A percentile compares a stretch with the other conserved stretches of the same genome.
phyloP scores from a whole-genome alignment of 2,113 vertebrate species.

The Myocastor coypus region DNA sequence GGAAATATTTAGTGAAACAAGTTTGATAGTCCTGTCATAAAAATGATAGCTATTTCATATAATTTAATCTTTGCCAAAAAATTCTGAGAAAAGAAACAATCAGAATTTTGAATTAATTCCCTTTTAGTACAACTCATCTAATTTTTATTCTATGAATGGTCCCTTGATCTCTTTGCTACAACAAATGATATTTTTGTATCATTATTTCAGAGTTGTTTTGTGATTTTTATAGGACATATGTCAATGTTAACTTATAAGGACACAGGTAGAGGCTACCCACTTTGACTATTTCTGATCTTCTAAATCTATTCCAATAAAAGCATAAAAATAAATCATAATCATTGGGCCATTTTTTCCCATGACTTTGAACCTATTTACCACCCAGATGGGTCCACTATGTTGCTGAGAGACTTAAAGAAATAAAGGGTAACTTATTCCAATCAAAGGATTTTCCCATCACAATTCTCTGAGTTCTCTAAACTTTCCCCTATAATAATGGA shows the following conservation, averaged over 20 bases:
- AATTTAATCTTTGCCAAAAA: conserved; percentile 85
- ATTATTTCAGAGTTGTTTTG: conserved; percentile 45
- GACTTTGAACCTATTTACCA: conserved; percentile 27
- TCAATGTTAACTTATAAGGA: conserved; percentile 21
- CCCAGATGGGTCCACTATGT: neutral
- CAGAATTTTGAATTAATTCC: conserved; percentile 79
- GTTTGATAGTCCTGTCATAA: conserved; percentile 84
- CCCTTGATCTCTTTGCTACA: conserved; percentile 73
- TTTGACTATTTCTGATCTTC: conserved; percentile 36
- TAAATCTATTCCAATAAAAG: conserved; percentile 12
- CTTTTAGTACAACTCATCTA: neutral
- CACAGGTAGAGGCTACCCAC: neutral
- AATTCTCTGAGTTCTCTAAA: neutral
- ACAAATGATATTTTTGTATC: conserved; percentile 63
- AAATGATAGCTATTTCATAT: conserved; percentile 85
- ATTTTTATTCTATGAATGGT: conserved; percentile 72
- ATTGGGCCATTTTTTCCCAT: conserved; percentile 28
- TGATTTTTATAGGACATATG: neutral
- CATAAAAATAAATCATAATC: conserved; percentile 5
- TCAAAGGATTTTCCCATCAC: conserved; percentile 54
- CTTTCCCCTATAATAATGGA: neutral
- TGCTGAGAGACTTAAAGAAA: conserved; percentile 43
- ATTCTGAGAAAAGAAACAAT: conserved; percentile 85
- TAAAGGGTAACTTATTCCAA: conserved; percentile 46
- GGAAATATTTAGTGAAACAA: conserved; percentile 86